Evolutionary conservation across 2,888 invertebrate species (phyloP), one percentile per base, ranked within the genome.

Genomic region (Conomelus anceps): DNA sequence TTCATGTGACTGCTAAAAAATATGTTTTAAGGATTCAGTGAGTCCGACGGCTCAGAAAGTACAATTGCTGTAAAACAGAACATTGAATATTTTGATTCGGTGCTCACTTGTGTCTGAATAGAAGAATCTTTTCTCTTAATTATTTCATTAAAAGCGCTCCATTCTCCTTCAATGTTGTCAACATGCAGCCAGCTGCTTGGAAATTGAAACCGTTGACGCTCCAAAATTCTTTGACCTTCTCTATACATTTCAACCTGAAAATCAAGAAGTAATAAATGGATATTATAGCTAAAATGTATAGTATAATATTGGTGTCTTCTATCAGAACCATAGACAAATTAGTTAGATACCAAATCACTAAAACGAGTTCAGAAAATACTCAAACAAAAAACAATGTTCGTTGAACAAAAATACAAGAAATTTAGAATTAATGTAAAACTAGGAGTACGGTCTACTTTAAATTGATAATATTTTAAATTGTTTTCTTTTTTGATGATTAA

Each of bases 111-210:
- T 0, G 98, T 97, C 93, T 99, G 99, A 92, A 99, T 99, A 85
- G 98, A 97, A 0, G 98, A 97, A 93, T 99, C 99, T 94, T 99
- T 99, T 89, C 99, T 96, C 93, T 98, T 97, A 94, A 99, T 98
- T 90, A 99, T 99, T 94, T 99, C 99, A 93, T 98, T 98, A 93
- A 99, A 99, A 0, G 99, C 99, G 86, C 98, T 98, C 99, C 99
- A 99, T 95, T 99, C 99, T 0, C 99, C 99, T 94, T 99, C 99
- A 90, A 99, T 97, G 93, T 99, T 99, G 93, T 99, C 99, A 85
- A 99, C 99, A 93, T 99, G 99, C 90, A 99, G 94, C 99, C 99
- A 99, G 92, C 96, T 96, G 88, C 96, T 96, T 17, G 99, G 99
- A 93, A 99, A 99, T 94, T 99, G 99, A 95, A 99, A 99, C 90